These are phyloP conservation scores for Lasiurus borealis DNA, from an alignment of 2,113 vertebrate genomes.

Conservation along the genomic window DNA sequence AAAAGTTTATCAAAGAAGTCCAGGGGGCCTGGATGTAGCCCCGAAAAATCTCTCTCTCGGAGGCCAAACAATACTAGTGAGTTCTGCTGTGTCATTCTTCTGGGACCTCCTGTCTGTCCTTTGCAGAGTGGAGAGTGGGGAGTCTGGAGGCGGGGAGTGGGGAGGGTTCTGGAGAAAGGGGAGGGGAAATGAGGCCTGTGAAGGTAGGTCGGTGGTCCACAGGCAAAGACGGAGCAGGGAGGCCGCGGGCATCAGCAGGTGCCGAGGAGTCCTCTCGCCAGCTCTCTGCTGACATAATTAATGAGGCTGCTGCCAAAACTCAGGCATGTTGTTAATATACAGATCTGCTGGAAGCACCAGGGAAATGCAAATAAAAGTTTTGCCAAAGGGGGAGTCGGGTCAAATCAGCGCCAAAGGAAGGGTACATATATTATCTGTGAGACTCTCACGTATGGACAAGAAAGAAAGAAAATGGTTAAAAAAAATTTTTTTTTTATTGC, in stretches of 20 bases:
- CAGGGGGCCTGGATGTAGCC: not conserved
- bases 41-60: not conserved
- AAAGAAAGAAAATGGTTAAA: not conserved
- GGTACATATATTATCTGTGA: not conserved
- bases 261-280: not conserved
- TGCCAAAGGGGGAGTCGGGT: constrained; percentile 65
- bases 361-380: constrained; percentile 74
- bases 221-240: constrained; percentile 13
- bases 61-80: not conserved
- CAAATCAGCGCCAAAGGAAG: not conserved
- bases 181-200: not conserved
- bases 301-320: constrained; percentile 37
- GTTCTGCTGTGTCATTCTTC: not conserved
- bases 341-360: constrained; percentile 47
- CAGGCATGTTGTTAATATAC: constrained; percentile 69
- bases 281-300: constrained; percentile 8
- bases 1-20: not conserved
- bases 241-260: not conserved
- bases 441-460: not conserved
- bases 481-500: not conserved
- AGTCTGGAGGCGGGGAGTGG: not conserved
- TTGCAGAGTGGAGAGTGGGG: not conserved
- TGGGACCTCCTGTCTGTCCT: not conserved
- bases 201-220: not conserved
- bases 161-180: not conserved